These are phyloP conservation scores for Pangasius mekongensis DNA, from an alignment of 2,797 vertebrate genomes.

Conservation along the genomic window DNA sequence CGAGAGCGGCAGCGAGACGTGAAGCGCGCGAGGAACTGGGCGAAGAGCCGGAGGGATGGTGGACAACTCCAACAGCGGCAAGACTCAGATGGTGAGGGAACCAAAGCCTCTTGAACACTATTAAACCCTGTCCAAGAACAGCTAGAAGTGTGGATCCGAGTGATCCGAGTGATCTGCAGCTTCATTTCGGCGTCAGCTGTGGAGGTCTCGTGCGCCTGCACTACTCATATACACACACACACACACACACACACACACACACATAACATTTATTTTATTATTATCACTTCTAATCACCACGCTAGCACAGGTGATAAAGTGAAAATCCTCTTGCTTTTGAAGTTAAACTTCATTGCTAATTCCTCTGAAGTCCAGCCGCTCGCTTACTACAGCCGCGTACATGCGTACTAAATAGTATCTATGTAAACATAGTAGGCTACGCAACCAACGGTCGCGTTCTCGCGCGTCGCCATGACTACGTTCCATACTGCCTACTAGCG, in stretches of 20 bases:
- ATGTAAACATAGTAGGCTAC: neutral
- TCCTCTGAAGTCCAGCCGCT: too few species aligned
- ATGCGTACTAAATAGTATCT: neutral
- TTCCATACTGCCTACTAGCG: neutral
- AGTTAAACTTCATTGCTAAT: too few species aligned
- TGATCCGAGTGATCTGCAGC: neutral
- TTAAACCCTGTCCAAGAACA: neutral
- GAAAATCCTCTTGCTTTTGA: neutral
- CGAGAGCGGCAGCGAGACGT: constrained; percentile 69
- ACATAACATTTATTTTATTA: neutral
- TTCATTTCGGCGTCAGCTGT: neutral
- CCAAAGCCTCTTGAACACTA: constrained; percentile 40
- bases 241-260: neutral
- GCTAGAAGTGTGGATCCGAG: too few species aligned
- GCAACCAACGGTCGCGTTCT: neutral
- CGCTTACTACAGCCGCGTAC: neutral
- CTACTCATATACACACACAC: neutral
- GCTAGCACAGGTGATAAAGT: neutral
- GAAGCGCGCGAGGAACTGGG: constrained; percentile 61
- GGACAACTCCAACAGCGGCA: constrained; percentile 80
- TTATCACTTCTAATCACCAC: neutral
- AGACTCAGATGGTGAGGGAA: constrained; percentile 79
- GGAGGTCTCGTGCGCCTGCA: neutral
- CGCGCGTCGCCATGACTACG: constrained; percentile 12
- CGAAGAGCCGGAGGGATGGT: constrained; percentile 79